phyloP scores from a whole-genome alignment of 2,888 invertebrate genomes.

The Troides oblongomaculatus region DNA sequence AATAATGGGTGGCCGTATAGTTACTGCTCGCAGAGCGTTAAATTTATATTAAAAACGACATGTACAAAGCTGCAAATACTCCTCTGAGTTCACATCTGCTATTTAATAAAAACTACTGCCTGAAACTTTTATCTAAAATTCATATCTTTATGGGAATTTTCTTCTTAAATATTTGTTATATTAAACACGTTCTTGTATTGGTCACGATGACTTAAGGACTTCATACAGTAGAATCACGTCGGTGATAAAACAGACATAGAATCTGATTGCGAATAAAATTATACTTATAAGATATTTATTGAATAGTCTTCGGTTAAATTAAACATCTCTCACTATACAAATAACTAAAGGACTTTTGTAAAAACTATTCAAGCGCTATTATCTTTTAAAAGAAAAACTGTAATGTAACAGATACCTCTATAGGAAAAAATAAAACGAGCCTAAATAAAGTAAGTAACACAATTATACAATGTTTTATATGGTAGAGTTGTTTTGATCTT shows the following conservation, averaged over 20 bases:
- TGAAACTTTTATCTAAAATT: conserved; percentile 31
- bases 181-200: neutral
- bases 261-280: no score
- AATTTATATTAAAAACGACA: conserved; percentile 64
- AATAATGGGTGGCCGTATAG: conserved; percentile 56
- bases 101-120: conserved; percentile 27
- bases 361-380: no score
- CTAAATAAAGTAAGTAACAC: conserved; percentile 49
- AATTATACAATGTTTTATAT: conserved; percentile 65
- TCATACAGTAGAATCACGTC: no score
- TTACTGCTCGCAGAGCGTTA: conserved; percentile 54
- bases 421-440: conserved; percentile 35
- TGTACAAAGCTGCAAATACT: conserved; percentile 16
- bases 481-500: conserved; percentile 73
- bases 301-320: no score
- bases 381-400: no score
- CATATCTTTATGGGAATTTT: neutral
- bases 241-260: no score
- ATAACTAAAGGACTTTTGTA: no score
- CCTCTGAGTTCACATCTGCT: conserved; percentile 7
- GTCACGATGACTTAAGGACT: no score
- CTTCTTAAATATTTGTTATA: neutral
- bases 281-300: no score
- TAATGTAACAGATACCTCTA: no score
- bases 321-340: no score